Evolutionary conservation across 1,140 invertebrate species (phyloP).

Genomic region (Asbolus verrucosus): DNA sequence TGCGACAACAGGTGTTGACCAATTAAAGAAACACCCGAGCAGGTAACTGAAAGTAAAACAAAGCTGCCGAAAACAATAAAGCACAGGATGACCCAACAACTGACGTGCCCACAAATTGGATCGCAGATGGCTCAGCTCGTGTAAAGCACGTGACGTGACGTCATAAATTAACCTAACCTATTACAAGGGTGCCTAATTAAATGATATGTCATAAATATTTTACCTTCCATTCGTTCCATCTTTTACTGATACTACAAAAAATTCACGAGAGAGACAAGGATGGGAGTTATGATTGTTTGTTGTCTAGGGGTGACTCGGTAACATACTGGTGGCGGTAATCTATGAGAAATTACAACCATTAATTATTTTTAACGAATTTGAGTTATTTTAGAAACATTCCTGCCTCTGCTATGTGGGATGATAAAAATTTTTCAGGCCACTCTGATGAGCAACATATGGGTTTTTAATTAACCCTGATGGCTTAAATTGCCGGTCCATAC

Average conservation of each 20-base stretch:
- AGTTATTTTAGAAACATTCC: conserved; percentile 32
- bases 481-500: too few relatives aligned
- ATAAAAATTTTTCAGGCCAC: conserved; percentile 46
- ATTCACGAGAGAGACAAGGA: conserved; percentile 3
- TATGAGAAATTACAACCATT: conserved; percentile 50
- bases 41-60: conserved; percentile 39
- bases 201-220: conserved; percentile 55
- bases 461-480: too few relatives aligned
- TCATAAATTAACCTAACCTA: conserved; percentile 59
- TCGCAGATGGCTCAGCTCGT: conserved; percentile 58
- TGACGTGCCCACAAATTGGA: conserved; percentile 58
- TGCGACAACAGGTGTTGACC: conserved; percentile 22
- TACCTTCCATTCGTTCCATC: conserved; percentile 5
- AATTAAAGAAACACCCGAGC: conserved; percentile 21
- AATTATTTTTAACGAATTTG: conserved; percentile 53
- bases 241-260: too few relatives aligned
- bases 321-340: conserved; percentile 42
- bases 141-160: conserved; percentile 60
- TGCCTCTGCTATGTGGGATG: conserved; percentile 38
- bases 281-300: neutral
- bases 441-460: conserved; percentile 36
- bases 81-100: conserved; percentile 53
- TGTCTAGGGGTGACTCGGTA: conserved; percentile 14
- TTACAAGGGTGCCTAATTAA: conserved; percentile 59
- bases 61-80: conserved; percentile 55